Base-by-base conservation (phyloP, 2,888 invertebrate genomes). In the Drosophila testacea region DNA sequence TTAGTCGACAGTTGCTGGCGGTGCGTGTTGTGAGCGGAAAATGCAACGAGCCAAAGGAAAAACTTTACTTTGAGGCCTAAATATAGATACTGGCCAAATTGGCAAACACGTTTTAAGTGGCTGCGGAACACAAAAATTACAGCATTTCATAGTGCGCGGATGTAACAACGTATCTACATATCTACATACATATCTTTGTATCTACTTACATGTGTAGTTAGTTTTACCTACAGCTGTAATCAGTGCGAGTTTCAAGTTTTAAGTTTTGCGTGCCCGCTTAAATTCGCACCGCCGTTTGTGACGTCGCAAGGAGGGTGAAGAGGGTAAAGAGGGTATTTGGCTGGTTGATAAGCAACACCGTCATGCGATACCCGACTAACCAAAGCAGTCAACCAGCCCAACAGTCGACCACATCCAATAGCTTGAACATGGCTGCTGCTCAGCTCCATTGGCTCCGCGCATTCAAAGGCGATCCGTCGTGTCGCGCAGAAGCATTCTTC, bases 91-190 rank as follows among this genome's bases (percentile, higher is more conserved):
- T 47, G 36, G 38, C 30, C 51, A 81, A 81, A 84, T 78, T 87
- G 82, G 79, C 82, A 81, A 81, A 81, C 81, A 70, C 68, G 81
- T 81, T 81, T 74, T 36, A 50, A 63, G 65, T 54, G 36, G 44
- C 42, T 41, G 54, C 54, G 46, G 28, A 61, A 46, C 73, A 55
- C 47, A 56, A 4, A 51, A 80, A 77, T 77, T 76, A 70, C 77
- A 80, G 81, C 77, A 77, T 65, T 76, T 69, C 47, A 47, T 38
- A 42, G 52, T 9, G 71, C 64, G 64, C 71, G 62, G 61, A 55
- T 66, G 65, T 72, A 65, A 39, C 47, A 28, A 41, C 36, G 28
- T 56, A 72, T 44, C 51, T 56, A 44, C 28, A 16, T 42, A 54
- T 34, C 44, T 34, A 13, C 27, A 34, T 38, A 46, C 13, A 46